Evolutionary conservation across 2,113 vertebrate species (phyloP).

Genomic region (Protobothrops mucrosquamatus): DNA sequence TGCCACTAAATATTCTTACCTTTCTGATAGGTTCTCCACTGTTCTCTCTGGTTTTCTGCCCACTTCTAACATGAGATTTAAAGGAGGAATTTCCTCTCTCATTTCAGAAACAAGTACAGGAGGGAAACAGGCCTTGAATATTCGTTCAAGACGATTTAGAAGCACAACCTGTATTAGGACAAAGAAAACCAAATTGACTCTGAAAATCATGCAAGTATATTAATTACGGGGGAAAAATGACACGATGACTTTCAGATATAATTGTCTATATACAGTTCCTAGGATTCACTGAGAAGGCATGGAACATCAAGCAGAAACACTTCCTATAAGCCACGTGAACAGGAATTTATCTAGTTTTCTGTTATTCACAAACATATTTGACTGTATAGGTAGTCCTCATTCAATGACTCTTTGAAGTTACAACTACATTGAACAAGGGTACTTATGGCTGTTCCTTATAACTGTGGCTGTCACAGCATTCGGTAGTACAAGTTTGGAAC

Average conservation of each 20-base stretch:
- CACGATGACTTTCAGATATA: background rate
- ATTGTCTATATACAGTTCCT: background rate
- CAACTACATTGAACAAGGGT: background rate
- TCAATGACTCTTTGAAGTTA: background rate
- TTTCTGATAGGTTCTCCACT: conserved; percentile 59
- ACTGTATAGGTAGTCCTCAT: background rate
- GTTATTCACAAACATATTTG: background rate
- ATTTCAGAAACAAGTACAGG: conserved; percentile 62
- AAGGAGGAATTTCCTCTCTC: conserved; percentile 74
- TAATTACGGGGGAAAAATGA: background rate
- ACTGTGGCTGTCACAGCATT: background rate
- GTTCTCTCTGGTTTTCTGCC: conserved; percentile 55
- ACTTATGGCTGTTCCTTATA: background rate
- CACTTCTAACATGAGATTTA: conserved; percentile 77
- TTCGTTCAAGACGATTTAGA: conserved; percentile 78
- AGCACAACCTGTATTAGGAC: conserved; percentile 73
- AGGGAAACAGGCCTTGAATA: conserved; percentile 86
- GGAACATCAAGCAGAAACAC: background rate
- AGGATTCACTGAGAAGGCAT: background rate
- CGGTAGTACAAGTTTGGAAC: background rate
- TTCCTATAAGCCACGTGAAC: background rate
- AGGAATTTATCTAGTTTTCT: background rate
- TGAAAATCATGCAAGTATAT: background rate
- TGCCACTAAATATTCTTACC: conserved; percentile 50
- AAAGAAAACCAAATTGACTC: conserved; percentile 27